Percentiles rank a stretch among this genome's conserved stretches.
Conservation (phyloP, 1,140 invertebrate genomes). For the Achroia grisella region DNA sequence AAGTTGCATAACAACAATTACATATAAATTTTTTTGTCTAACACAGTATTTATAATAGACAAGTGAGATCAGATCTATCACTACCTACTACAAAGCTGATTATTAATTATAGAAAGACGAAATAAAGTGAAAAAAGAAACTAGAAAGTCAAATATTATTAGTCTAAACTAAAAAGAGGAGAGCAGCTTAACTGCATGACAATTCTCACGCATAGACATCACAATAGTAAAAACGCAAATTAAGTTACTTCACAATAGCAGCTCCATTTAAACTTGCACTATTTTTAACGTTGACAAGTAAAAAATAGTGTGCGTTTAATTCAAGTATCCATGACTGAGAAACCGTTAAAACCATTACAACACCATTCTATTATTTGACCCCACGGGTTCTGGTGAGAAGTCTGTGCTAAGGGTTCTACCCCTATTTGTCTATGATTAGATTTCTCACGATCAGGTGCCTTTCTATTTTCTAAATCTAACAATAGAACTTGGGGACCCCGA, state of each 20-base stretch:
- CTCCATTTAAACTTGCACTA: neutral
- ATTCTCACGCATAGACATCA: conserved; percentile 1
- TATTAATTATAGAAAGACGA: too few relatives aligned
- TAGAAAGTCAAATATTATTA: too few relatives aligned
- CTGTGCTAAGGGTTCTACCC: conserved; percentile 4
- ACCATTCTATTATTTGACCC: conserved; percentile 15
- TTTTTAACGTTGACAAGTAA: conserved; percentile 8
- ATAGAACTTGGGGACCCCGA: conserved; percentile 14
- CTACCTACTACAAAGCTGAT: too few relatives aligned
- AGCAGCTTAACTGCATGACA: too few relatives aligned
- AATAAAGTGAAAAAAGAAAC: too few relatives aligned
- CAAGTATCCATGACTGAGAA: conserved; percentile 14
- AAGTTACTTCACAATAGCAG: conserved; percentile 5
- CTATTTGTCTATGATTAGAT: conserved; percentile 16
- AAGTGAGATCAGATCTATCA: too few relatives aligned
- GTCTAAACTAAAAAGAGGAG: too few relatives aligned
- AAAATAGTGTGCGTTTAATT: conserved; percentile 7
- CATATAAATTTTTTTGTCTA: too few relatives aligned
- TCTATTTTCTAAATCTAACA: conserved; percentile 23
- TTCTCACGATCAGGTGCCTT: conserved; percentile 49
- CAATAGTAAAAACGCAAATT: conserved; percentile 10
- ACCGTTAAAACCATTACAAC: conserved; percentile 36
- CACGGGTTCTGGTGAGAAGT: conserved; percentile 18
- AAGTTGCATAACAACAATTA: too few relatives aligned
- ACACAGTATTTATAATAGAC: too few relatives aligned